Evolutionary conservation across 1,140 invertebrate genomes (phyloP).

Genomic region (Hestina assimilis): DNA sequence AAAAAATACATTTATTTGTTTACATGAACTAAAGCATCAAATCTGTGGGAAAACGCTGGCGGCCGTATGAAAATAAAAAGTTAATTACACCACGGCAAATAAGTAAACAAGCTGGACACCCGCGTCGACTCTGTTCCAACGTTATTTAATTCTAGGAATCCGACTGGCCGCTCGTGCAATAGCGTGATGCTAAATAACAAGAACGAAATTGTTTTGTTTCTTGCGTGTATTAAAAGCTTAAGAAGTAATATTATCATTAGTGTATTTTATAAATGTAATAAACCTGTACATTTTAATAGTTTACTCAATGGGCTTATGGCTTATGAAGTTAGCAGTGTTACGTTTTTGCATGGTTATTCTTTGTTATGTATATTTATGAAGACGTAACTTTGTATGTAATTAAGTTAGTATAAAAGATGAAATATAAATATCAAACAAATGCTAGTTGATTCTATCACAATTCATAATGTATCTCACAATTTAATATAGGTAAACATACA

Average conservation of each 20-base stretch:
- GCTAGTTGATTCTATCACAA: too few relatives aligned
- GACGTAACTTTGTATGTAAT: too few relatives aligned
- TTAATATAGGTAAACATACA: too few relatives aligned
- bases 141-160: slow-evolving; percentile 22
- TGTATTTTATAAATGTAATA: neutral
- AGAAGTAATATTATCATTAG: neutral
- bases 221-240: neutral
- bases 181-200: slow-evolving; percentile 5
- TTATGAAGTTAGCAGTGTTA: too few relatives aligned
- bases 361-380: too few relatives aligned
- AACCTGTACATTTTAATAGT: too few relatives aligned
- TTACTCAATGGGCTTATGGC: too few relatives aligned
- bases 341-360: too few relatives aligned
- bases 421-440: too few relatives aligned
- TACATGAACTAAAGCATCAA: slow-evolving; percentile 20
- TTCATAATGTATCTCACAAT: too few relatives aligned
- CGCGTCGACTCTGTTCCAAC: slow-evolving; percentile 30
- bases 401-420: too few relatives aligned
- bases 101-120: slow-evolving; percentile 53
- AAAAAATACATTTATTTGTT: slow-evolving; percentile 13
- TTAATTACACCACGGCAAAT: slow-evolving; percentile 43
- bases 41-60: slow-evolving; percentile 25
- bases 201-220: neutral
- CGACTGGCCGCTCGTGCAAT: neutral
- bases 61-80: slow-evolving; percentile 48